Base-by-base conservation (phyloP, 1,140 invertebrate species). In the Leptonema lineaticorne region DNA sequence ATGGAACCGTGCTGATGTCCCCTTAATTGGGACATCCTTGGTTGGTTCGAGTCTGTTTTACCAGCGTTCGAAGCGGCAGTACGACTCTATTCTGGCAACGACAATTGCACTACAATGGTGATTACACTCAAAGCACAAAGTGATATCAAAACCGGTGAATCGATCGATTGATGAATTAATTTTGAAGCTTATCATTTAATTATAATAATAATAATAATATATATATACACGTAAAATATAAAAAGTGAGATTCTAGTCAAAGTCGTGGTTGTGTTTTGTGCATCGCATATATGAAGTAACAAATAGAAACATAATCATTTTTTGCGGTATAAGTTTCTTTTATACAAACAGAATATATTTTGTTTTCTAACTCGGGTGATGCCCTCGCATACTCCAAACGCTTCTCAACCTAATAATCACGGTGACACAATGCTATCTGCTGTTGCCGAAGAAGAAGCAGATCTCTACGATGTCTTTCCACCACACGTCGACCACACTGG, bases 401-500 rank as follows among this genome's bases (percentile, higher is more conserved):
- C 24, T 18, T 28, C 33, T 6, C 68, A 63, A 33, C 16, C 46
- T 7, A 53, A 67, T 4, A n/a, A 48, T 37, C 68, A 72, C 60
- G 62, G 29, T 8, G 57, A 68, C 41, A 77, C 77, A 68, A 83
- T 82, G 79, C 80, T 85, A 82, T 81, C 83, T 45, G 81, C 82
- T 74, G 86, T 85, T 75, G 81, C 88, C 72, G 88, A 89, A 82
- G 88, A 90, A 80, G 87, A 89, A 79, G 85, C 85, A 65, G 88
- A 90, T 77, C 81, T 88, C 68, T 88, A 89, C 73, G 89, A 90
- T 76, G 87, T 85, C 53, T 91, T 89, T 77, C 85, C 89, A 67
- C 87, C 88, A 30, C 88, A 90, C 78, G 89, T 91, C 69, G 89
- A 91, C 74, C 86, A 86, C 53, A 85, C 83, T 59, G 86, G 88